Evolutionary conservation across 2,888 invertebrate species (phyloP), one percentile per base, ranked within the genome.

Genomic region (Himalopsyche anomala): DNA sequence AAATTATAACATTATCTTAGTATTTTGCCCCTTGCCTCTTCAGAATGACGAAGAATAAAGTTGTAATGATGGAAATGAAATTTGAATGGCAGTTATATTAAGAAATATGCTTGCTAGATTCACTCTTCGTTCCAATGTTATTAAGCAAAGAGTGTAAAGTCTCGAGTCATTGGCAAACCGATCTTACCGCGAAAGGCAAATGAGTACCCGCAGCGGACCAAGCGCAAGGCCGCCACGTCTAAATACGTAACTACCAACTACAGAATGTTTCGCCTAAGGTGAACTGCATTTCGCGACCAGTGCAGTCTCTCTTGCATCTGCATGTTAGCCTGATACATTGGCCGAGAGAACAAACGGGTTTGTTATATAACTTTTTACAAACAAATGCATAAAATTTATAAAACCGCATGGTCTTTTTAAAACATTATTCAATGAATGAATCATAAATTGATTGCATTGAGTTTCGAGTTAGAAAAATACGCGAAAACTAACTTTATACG

Each of bases 251-350:
- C 28, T 74, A 74, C 74, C 36, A 74, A 74, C 74, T 74, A 15
- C 74, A 74, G 38, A 74, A 74, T 74, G 74, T 74, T 36, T 74
- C 38, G 74, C 28, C 28, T 74, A 74, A 74, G 74, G 74, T 74
- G 74, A 74, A 74, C 74, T 74, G 74, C 74, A 74, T 74, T 74
- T 74, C 15, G 74, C 19, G 74, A 36, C 74, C 74, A 36, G 36
- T 74, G 74, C 74, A 74, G 38, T 38, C 74, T 74, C 69, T 69
- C 74, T 74, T 74, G 15, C 36, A 74, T 74, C 74, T 74, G 28
- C 36, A 74, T 74, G 74, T 12, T 15, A 74, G 74, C 74, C 74
- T 74, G 74, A 38, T 74, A 74, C 74, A 5, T 74, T 38, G 38
- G 36, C 36, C 74, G 15, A 5, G 74, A 74, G 36, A 74, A 74